Evolutionary conservation across 1,140 invertebrate genomes (phyloP), one percentile per base, ranked within the genome.

Genomic region (Melitaea cinxia): DNA sequence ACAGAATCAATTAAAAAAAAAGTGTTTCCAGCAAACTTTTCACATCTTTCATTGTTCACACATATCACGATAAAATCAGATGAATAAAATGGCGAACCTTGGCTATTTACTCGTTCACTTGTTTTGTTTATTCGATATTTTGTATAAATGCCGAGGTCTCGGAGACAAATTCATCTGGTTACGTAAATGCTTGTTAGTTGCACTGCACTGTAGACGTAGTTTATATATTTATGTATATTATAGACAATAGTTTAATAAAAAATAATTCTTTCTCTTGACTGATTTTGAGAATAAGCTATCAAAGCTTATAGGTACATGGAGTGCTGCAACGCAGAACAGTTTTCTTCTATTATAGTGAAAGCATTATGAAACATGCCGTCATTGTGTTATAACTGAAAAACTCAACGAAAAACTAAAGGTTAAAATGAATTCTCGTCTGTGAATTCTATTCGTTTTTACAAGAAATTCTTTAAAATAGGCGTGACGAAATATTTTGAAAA

Each of bases 121-220:
- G n/a, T 14, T 35, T n/a, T 37, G 2, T n/a, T 26, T 26, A 2
- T 4, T 26, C 24, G 2, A 26, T 26, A 6, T 26, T 26, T 26
- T 26, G 2, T 26, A 26, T 35, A 45, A 45, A 45, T 45, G 39
- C 39, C 17, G 39, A 45, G 39, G 39, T 17, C 33, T 35, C 15
- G 1, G 19, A 45, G 15, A 10, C 39, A 12, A 45, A 9, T 45
- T 45, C 39, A 45, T 45, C 39, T 45, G 15, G 5, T 45, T 45
- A 1, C 39, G 39, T 45, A 17, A 45, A 2, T 7, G 39, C 39
- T 45, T 45, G 7, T 1, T 45, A 21, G 39, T 45, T 45, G 39
- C 39, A 45, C 39, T 19, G 39, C 35, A 37, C 35, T n/a, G 35
- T 37, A 37, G 35, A 37, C 4, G n/a, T 15, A 37, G 35, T 14